These are phyloP conservation scores for Heliconius ethilla DNA, from an alignment of 2,888 invertebrate genomes.

Conservation along the genomic window DNA sequence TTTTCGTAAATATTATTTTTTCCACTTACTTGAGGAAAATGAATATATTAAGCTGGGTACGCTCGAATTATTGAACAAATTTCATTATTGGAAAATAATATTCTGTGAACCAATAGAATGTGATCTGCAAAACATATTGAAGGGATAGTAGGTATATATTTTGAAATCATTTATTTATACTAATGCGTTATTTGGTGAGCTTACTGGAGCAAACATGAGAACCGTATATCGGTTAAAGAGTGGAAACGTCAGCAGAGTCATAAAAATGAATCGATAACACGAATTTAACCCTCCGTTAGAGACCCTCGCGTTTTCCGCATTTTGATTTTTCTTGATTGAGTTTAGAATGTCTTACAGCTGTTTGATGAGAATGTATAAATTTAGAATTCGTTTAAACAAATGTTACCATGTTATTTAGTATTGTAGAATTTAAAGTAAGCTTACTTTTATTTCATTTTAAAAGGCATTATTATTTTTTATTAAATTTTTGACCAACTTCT, in stretches of 20 bases:
- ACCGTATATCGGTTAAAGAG: constrained; percentile 52
- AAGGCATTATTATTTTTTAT: too few species aligned
- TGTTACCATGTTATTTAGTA: constrained; percentile 23
- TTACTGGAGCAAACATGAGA: constrained; percentile 43
- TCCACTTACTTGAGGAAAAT: neutral
- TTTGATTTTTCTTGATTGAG: constrained; percentile 81
- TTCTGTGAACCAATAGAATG: constrained; percentile 10
- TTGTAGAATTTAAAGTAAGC: neutral
- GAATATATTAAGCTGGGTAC: neutral
- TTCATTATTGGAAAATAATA: constrained; percentile 22
- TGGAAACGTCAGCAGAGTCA: constrained; percentile 74
- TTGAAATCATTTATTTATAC: constrained; percentile 30
- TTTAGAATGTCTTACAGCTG: constrained; percentile 76
- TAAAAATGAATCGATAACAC: constrained; percentile 78
- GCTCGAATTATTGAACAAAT: constrained; percentile 11
- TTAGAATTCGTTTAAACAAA: constrained; percentile 26
- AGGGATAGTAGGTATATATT: neutral
- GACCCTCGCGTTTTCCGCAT: constrained; percentile 78
- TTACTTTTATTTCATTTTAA: neutral
- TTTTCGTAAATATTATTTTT: too few species aligned
- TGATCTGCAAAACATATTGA: neutral
- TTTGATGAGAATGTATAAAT: constrained; percentile 49
- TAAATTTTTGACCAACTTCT: too few species aligned
- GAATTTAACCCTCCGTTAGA: constrained; percentile 78
- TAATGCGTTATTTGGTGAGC: constrained; percentile 30